These are phyloP conservation scores for Apotomis turbidana DNA, from an alignment of 2,888 invertebrate genomes.

Conservation along the genomic window DNA sequence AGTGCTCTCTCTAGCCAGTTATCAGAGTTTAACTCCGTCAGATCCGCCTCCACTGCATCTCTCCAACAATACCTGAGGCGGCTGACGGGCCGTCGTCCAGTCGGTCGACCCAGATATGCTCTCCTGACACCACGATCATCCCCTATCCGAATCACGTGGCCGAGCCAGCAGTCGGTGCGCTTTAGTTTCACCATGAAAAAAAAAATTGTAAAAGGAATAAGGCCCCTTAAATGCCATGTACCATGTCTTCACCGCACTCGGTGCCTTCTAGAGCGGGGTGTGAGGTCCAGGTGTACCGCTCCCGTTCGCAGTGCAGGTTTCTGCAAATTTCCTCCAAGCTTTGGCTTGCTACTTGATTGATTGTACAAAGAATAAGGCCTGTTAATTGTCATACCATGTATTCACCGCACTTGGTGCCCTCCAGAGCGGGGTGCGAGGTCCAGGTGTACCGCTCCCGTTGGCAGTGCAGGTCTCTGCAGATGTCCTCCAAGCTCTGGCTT, in stretches of 20 bases:
- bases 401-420: constrained; percentile 89
- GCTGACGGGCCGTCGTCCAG: too few species aligned
- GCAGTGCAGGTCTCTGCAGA: constrained; percentile 91
- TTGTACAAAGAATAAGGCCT: too few species aligned
- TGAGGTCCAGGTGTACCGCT: constrained; percentile 92
- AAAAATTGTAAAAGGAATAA: too few species aligned
- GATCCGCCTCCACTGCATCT: too few species aligned
- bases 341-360: constrained; percentile 64
- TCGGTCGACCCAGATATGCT: too few species aligned
- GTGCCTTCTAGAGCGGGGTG: constrained; percentile 94
- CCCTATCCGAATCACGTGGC: too few species aligned
- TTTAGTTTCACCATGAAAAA: too few species aligned
- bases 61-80: too few species aligned
- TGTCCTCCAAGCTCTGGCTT: constrained; percentile 89
- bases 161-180: too few species aligned
- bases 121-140: too few species aligned
- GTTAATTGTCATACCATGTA: constrained; percentile 81
- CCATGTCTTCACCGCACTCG: constrained; percentile 87
- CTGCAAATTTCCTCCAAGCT: constrained; percentile 89
- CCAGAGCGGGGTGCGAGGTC: constrained; percentile 94
- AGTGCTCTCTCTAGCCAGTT: too few species aligned
- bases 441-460: constrained; percentile 91
- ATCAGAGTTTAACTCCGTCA: too few species aligned
- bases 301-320: constrained; percentile 91
- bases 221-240: constrained; percentile 54